Evolutionary conservation across 2,113 vertebrate genomes (phyloP).

Genomic region (Erythrolamprus reginae): DNA sequence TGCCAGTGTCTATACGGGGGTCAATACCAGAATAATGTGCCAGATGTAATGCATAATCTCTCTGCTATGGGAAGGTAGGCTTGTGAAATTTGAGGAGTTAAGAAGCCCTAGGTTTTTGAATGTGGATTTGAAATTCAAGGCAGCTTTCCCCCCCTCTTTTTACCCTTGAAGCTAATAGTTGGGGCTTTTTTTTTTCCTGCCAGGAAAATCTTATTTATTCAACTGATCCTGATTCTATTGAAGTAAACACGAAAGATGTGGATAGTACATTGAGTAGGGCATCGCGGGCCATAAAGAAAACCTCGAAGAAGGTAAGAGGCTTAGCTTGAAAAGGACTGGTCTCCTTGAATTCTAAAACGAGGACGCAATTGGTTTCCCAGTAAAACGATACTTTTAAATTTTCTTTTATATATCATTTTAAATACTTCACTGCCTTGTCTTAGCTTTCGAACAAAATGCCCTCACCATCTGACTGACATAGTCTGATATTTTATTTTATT

Average conservation of each 20-base stretch:
- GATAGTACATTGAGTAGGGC: constrained; percentile 97
- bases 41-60: background rate
- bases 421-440: background rate
- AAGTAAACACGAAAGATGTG: constrained; percentile 98
- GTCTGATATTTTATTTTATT: too few species aligned
- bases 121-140: background rate
- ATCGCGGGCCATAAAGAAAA: constrained; percentile 96
- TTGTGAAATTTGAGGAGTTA: background rate
- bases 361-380: background rate
- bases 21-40: background rate
- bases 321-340: background rate
- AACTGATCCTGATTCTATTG: constrained; percentile 88
- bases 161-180: background rate
- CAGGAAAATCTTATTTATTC: constrained; percentile 92
- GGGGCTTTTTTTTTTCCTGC: constrained; percentile 29
- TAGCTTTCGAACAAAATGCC: background rate
- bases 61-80: background rate
- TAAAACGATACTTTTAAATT: background rate
- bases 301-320: constrained; percentile 88
- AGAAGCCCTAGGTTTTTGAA: background rate
- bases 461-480: background rate
- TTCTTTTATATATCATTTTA: background rate
- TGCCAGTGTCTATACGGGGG: background rate
- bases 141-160: background rate
- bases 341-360: background rate